Percentiles rank a stretch among this genome's conserved stretches.
Evolutionary conservation across 1,140 invertebrate species (phyloP).

Genomic region (Drosophila elegans): DNA sequence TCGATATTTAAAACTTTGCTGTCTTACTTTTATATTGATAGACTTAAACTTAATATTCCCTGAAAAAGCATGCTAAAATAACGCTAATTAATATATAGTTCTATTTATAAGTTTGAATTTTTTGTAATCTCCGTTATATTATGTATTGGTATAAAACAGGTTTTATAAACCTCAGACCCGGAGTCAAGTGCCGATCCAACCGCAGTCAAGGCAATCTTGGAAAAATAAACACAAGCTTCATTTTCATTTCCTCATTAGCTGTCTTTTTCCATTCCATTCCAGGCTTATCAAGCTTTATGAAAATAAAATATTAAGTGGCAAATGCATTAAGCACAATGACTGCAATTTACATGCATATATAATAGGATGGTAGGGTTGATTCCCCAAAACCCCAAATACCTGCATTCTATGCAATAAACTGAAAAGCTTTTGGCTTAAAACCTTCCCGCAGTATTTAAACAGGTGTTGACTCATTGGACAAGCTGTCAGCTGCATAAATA

Average conservation of each 20-base stretch:
- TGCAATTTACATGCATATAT: not conserved
- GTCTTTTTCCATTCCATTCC: constrained; percentile 8
- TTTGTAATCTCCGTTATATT: not conserved
- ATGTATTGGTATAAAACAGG: constrained; percentile 11
- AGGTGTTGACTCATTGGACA: constrained; percentile 41
- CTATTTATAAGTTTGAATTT: constrained; percentile 1
- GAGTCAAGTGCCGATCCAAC: constrained; percentile 5
- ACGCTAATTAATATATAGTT: not conserved
- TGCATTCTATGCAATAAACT: constrained; percentile 6
- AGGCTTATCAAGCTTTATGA: constrained; percentile 22
- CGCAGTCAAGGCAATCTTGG: constrained; percentile 18
- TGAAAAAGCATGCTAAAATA: not conserved
- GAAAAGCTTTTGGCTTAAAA: constrained; percentile 6
- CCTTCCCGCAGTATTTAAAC: constrained; percentile 26
- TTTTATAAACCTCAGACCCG: constrained; percentile 8
- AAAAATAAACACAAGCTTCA: constrained; percentile 18
- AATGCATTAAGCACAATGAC: constrained; percentile 19
- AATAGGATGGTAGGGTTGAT: not conserved
- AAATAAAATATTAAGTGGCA: constrained; percentile 29
- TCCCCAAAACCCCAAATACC: constrained; percentile 13
- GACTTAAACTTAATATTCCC: too few relatives aligned
- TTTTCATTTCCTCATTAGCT: constrained; percentile 35
- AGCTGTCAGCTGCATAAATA: constrained; percentile 51
- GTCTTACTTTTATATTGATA: not conserved
- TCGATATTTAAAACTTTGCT: too few relatives aligned